Conservation (phyloP, 2,797 vertebrate genomes). For the Coilia nasus region DNA sequence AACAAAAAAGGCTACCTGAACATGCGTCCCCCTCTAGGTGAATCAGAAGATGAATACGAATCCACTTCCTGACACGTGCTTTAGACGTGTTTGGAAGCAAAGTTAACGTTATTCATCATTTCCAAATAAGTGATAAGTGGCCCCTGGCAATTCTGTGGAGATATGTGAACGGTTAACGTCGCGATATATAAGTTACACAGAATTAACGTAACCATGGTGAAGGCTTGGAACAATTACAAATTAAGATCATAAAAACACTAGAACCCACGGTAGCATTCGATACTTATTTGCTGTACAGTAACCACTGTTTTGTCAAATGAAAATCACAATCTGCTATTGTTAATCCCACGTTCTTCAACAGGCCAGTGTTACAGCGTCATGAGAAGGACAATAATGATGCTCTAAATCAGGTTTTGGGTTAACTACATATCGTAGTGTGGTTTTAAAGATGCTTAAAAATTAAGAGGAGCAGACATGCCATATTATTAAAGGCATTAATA, state of each 20-base stretch:
- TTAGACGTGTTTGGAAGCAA: slow-evolving; percentile 13
- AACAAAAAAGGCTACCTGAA: neutral
- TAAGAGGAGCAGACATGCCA: neutral
- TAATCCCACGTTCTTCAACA: neutral
- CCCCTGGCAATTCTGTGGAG: neutral
- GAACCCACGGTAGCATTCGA: neutral
- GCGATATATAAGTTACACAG: neutral
- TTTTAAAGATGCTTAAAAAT: neutral
- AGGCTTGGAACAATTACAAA: no score
- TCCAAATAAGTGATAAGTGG: neutral
- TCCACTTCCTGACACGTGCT: slow-evolving; percentile 22
- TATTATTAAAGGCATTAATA: neutral
- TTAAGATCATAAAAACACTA: no score
- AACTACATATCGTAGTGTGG: neutral
- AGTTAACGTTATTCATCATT: neutral
- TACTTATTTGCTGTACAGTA: neutral
- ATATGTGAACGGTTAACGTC: neutral
- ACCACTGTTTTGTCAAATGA: neutral
- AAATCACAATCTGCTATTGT: neutral
- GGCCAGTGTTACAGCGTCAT: neutral
- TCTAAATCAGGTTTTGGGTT: slow-evolving; percentile 19
- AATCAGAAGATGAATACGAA: neutral
- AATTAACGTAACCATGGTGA: neutral
- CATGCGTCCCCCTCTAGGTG: neutral
- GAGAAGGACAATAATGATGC: slow-evolving; percentile 35